Evolutionary conservation across 2,888 invertebrate species (phyloP).

Genomic region (Parascotia fuliginaria): DNA sequence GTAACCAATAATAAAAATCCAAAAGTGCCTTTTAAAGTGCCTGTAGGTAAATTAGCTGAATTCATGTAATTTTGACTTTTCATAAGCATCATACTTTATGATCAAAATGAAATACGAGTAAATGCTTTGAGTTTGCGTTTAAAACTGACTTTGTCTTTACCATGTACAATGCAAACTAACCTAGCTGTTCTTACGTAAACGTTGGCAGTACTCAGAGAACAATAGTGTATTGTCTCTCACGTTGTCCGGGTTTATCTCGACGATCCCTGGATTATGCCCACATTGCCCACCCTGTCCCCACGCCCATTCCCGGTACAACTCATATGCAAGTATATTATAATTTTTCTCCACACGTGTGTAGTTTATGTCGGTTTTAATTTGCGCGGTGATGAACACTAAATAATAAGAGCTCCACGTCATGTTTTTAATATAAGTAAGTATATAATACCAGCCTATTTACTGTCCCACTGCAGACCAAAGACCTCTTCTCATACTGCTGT

Average conservation of each 20-base stretch:
- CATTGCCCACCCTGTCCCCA: not conserved
- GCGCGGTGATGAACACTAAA: not conserved
- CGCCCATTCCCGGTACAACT: not conserved
- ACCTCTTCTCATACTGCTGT: no score
- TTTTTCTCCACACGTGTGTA: slow-evolving; percentile 1
- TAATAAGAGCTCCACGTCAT: not conserved
- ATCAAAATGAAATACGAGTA: no score
- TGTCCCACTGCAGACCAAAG: no score
- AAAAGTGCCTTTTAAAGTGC: no score
- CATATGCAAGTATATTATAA: slow-evolving; percentile 8
- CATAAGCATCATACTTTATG: no score
- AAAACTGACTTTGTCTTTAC: no score
- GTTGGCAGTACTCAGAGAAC: slow-evolving; percentile 28
- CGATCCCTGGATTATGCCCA: slow-evolving; percentile 31
- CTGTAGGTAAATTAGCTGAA: no score
- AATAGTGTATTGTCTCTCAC: slow-evolving; percentile 45
- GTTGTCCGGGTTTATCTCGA: slow-evolving; percentile 39
- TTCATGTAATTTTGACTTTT: no score
- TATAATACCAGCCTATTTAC: no score
- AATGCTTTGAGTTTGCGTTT: no score
- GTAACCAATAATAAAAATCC: no score
- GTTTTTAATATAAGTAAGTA: not conserved
- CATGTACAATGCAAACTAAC: not conserved
- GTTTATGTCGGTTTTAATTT: slow-evolving; percentile 5
- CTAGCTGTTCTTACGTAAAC: slow-evolving; percentile 10